Conservation (phyloP, 92 coral and sea anemone species). For the Pocillopora grandis region DNA sequence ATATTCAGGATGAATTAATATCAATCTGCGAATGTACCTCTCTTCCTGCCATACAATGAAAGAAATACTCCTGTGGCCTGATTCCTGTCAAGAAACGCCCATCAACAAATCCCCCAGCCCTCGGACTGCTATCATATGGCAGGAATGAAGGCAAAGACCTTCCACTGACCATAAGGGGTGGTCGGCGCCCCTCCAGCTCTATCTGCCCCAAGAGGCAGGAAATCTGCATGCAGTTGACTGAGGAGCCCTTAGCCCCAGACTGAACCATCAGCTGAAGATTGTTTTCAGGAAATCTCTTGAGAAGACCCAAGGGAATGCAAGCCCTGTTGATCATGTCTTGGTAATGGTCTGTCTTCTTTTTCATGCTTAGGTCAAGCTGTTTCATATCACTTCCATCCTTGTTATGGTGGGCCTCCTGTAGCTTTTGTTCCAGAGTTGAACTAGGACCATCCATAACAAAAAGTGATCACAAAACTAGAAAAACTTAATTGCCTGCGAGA, state of each 20-base stretch:
- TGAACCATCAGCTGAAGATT: conserved; percentile 96
- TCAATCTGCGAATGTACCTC: conserved; percentile 57
- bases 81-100: conserved; percentile 98
- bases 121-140: conserved; percentile 94
- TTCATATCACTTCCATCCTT: conserved; percentile 91
- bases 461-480: neutral
- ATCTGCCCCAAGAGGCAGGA: conserved; percentile 93
- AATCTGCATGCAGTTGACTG: conserved; percentile 96
- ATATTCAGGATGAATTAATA: too few species aligned
- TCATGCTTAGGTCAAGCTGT: conserved; percentile 87
- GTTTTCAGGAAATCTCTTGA: conserved; percentile 87
- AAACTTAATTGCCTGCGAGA: too few species aligned
- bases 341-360: conserved; percentile 85
- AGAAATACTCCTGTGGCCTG: conserved; percentile 97
- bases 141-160: conserved; percentile 93
- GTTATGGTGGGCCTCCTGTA: conserved; percentile 83
- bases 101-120: conserved; percentile 99
- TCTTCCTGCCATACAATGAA: conserved; percentile 99
- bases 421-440: conserved; percentile 58
- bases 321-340: conserved; percentile 91
- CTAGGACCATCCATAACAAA: conserved; percentile 10
- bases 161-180: conserved; percentile 97
- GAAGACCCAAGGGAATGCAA: conserved; percentile 86
- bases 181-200: conserved; percentile 97
- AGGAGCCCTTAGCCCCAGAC: conserved; percentile 98